Evolutionary conservation across 2,797 vertebrate species (phyloP).

Genomic region (Eidolon dupreanum): DNA sequence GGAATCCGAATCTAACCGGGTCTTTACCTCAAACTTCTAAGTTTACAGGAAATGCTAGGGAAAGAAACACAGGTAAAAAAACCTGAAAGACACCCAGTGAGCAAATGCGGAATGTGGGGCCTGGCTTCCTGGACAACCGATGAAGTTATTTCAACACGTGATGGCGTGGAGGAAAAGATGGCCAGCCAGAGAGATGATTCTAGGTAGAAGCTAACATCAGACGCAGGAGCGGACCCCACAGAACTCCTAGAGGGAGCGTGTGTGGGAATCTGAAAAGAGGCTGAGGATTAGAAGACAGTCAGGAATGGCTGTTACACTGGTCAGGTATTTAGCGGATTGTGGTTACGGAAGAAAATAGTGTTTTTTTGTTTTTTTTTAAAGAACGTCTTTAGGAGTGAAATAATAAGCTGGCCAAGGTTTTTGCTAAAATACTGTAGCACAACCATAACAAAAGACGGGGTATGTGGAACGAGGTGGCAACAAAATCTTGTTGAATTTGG

Average conservation of each 20-base stretch:
- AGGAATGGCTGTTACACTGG: neutral
- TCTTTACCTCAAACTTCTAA: neutral
- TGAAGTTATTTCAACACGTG: neutral
- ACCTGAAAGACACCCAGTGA: neutral
- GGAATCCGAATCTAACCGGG: neutral
- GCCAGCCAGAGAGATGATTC: fast-evolving
- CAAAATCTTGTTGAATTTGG: neutral
- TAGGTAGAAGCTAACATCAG: too few relatives aligned
- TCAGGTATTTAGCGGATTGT: neutral
- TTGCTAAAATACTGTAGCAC: neutral
- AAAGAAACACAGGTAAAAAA: neutral
- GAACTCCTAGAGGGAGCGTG: fast-evolving
- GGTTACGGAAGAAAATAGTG: neutral
- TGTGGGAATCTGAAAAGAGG: fast-evolving
- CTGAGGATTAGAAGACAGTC: fast-evolving
- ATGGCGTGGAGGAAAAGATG: fast-evolving
- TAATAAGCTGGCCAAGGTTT: neutral
- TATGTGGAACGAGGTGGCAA: neutral
- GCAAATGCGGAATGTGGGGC: neutral
- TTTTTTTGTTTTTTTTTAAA: neutral
- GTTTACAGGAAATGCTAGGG: neutral
- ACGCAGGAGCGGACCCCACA: fast-evolving
- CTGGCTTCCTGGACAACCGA: neutral
- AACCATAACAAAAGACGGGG: neutral
- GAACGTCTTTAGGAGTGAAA: neutral